phyloP scores from a whole-genome alignment of 1,140 invertebrate species.

The Drosophila arawakana region DNA sequence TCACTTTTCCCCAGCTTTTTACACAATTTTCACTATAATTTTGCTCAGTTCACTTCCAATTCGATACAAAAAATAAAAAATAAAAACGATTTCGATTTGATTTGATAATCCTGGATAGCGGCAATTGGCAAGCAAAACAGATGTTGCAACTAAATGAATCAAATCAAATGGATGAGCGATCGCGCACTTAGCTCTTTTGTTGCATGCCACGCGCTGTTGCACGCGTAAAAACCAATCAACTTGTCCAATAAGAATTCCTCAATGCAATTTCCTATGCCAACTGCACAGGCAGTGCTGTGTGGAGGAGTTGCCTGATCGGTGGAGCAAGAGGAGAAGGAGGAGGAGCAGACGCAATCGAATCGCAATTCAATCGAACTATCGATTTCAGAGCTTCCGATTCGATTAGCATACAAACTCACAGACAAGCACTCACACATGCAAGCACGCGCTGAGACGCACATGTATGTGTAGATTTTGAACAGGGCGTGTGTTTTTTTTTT shows the following conservation, averaged over 20 bases:
- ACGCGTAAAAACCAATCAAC: slow-evolving; percentile 21
- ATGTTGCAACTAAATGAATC: slow-evolving; percentile 67
- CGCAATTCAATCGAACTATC: slow-evolving; percentile 31
- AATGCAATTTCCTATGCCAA: slow-evolving; percentile 24
- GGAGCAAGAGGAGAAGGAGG: neutral
- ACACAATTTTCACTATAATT: too few relatives aligned
- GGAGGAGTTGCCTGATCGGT: neutral
- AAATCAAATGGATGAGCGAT: slow-evolving; percentile 54
- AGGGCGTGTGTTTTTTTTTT: slow-evolving; percentile 36
- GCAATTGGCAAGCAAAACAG: slow-evolving; percentile 43
- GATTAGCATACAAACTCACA: slow-evolving; percentile 50
- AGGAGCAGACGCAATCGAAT: neutral
- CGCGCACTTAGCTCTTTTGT: slow-evolving; percentile 26
- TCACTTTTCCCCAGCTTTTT: neutral
- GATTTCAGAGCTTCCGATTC: slow-evolving; percentile 29
- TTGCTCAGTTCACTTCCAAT: too few relatives aligned
- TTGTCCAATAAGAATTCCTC: slow-evolving; percentile 12
- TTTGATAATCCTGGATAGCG: neutral
- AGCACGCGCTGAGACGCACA: neutral
- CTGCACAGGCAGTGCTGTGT: slow-evolving; percentile 12
- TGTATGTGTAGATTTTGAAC: slow-evolving; percentile 10
- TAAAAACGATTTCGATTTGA: neutral
- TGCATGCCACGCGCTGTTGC: slow-evolving; percentile 39
- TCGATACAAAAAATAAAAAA: too few relatives aligned
- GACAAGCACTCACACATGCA: slow-evolving; percentile 35